A percentile compares a stretch with the other conserved stretches of the same genome.
Conservation (phyloP, 2,888 invertebrate species). For the Acrobasis consociella region DNA sequence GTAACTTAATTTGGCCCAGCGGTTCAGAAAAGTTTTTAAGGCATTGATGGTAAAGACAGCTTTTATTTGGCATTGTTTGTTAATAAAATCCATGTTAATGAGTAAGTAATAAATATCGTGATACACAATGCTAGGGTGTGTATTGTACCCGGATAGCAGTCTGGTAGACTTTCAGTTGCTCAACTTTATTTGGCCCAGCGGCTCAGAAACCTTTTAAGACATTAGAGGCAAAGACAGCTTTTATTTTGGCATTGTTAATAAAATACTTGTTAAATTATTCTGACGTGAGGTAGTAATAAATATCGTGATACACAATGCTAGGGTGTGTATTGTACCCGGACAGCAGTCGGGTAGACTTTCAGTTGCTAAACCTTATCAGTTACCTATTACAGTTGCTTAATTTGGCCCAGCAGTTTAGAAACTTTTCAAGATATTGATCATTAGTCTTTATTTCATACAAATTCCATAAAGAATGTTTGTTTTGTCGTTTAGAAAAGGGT, state of each 20-base stretch:
- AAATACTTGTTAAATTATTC: not conserved
- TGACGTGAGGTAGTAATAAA: slow-evolving; percentile 15
- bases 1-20: slow-evolving; percentile 41
- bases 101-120: slow-evolving; percentile 14
- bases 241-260: no score
- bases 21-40: not conserved
- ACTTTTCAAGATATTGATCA: not conserved
- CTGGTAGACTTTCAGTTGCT: slow-evolving; percentile 55
- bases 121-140: slow-evolving; percentile 49
- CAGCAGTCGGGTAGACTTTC: slow-evolving; percentile 58
- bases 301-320: slow-evolving; percentile 44
- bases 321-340: slow-evolving; percentile 44
- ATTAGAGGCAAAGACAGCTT: not conserved
- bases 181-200: slow-evolving; percentile 48
- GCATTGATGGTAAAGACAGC: no score
- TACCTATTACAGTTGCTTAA: no score
- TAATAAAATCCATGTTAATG: not conserved
- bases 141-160: slow-evolving; percentile 52
- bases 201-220: not conserved
- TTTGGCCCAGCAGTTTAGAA: slow-evolving; percentile 34
- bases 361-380: slow-evolving; percentile 58
- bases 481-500: no score
- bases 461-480: no score
- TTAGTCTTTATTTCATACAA: no score
- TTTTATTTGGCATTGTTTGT: no score